Conservation (phyloP, 2,888 invertebrate genomes). For the Ectobius pallidus region DNA sequence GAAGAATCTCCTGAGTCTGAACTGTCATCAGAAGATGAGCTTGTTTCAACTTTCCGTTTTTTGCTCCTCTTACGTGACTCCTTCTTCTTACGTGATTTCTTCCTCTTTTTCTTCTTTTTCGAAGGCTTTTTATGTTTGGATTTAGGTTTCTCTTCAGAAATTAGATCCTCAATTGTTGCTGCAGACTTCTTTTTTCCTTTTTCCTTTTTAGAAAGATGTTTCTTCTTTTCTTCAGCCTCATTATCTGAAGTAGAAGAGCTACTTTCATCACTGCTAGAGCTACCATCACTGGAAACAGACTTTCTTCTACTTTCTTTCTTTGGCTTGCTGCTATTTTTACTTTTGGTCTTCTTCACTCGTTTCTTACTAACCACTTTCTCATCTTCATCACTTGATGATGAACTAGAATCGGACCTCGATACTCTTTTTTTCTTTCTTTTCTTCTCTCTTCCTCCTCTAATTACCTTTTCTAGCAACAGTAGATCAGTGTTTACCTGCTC, state of each 20-base stretch:
- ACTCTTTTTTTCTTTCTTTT: constrained; percentile 22
- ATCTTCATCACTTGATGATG: not conserved
- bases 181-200: constrained; percentile 19
- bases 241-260: constrained; percentile 40
- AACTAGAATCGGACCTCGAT: not conserved
- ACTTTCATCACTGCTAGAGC: constrained; percentile 36
- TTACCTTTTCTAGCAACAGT: constrained; percentile 8
- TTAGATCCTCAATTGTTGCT: constrained; percentile 17
- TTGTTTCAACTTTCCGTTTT: constrained; percentile 13
- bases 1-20: constrained; percentile 36
- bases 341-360: constrained; percentile 4
- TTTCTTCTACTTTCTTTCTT: not conserved
- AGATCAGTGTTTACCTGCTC: not conserved
- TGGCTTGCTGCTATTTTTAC: not conserved
- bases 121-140: constrained; percentile 29
- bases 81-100: constrained; percentile 38
- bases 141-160: constrained; percentile 14
- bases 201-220: constrained; percentile 21
- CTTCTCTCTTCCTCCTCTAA: not conserved
- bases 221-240: constrained; percentile 28
- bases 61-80: constrained; percentile 29
- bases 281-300: constrained; percentile 19
- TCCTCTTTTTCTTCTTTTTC: constrained; percentile 36
- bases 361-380: not conserved
- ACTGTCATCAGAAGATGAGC: constrained; percentile 34